phyloP scores from a whole-genome alignment of 2,113 vertebrate species.

The Petromus typicus region DNA sequence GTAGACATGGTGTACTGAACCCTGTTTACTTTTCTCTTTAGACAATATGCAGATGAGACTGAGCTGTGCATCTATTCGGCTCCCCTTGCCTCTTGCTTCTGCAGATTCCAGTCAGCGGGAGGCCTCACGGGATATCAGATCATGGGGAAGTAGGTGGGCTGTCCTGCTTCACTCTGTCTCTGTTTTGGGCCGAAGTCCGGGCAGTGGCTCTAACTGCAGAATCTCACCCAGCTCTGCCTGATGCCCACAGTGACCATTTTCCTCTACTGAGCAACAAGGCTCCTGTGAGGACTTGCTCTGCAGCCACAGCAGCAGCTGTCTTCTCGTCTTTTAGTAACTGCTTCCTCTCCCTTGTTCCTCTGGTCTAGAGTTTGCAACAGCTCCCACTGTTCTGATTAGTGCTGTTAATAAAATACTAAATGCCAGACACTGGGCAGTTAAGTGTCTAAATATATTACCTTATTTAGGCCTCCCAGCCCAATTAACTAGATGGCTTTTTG shows the following conservation, averaged over 20 bases:
- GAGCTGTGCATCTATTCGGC: not conserved
- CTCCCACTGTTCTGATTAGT: not conserved
- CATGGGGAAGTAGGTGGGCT: not conserved
- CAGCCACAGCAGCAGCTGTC: not conserved
- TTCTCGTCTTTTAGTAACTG: not conserved
- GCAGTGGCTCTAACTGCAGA: not conserved
- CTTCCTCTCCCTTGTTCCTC: not conserved
- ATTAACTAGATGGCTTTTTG: not conserved
- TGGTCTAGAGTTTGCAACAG: not conserved
- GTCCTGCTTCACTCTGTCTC: not conserved
- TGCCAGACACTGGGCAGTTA: not conserved
- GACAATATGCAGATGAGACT: not conserved
- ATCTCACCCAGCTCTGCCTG: not conserved
- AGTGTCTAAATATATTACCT: not conserved
- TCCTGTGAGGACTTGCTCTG: not conserved
- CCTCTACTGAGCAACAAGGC: not conserved
- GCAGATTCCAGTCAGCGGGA: not conserved
- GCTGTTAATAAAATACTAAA: not conserved
- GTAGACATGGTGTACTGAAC: not conserved
- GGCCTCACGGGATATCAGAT: not conserved
- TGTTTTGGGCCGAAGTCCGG: not conserved
- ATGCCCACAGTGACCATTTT: not conserved
- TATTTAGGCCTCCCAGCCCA: not conserved
- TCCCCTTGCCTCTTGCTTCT: not conserved
- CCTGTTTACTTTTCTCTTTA: not conserved